Conservation (phyloP, 2,113 vertebrate genomes). For the Pristiophorus japonicus region DNA sequence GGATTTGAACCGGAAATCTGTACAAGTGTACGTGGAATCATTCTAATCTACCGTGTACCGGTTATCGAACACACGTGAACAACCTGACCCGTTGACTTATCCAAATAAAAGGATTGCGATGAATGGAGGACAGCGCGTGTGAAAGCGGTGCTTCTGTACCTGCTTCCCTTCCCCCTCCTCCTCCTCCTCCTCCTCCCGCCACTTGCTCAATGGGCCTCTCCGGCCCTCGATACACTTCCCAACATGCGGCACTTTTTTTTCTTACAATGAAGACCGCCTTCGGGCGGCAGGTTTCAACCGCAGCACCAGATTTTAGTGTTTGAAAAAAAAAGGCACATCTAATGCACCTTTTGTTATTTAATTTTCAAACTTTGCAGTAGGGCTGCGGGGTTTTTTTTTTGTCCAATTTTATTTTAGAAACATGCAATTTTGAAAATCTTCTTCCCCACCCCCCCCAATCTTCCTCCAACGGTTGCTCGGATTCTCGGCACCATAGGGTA, state of each 20-base stretch:
- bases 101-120: neutral
- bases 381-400: no score
- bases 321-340: neutral
- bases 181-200: slow-evolving; percentile 17
- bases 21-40: neutral
- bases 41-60: neutral
- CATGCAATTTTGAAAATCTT: neutral
- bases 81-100: neutral
- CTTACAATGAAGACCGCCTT: neutral
- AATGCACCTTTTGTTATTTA: neutral
- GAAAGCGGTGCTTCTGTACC: neutral
- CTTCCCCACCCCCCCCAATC: no score
- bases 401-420: neutral
- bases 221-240: neutral
- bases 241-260: neutral
- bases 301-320: neutral
- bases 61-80: neutral
- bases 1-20: neutral
- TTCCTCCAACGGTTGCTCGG: neutral
- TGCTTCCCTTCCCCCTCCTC: neutral
- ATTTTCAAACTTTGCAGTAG: neutral
- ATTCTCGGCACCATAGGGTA: neutral
- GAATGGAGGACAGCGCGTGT: neutral
- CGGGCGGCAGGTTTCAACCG: neutral
- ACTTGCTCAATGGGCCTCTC: neutral